Evolutionary conservation across 2,113 vertebrate genomes (phyloP).

Genomic region (Rousettus leschenaultii): DNA sequence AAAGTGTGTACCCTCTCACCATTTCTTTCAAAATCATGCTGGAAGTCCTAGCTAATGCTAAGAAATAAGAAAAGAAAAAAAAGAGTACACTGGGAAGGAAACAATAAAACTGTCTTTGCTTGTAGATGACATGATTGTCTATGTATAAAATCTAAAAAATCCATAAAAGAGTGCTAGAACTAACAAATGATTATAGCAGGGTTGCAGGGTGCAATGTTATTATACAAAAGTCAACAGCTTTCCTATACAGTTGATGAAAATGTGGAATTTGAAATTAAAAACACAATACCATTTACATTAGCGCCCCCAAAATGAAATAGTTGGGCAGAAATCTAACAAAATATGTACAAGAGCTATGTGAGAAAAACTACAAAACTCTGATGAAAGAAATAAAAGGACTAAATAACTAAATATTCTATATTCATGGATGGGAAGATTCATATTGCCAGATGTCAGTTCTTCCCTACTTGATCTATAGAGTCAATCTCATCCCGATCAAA

Average conservation of each 20-base stretch:
- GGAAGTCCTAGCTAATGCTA: not conserved
- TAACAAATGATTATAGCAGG: not conserved
- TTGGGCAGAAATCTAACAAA: not conserved
- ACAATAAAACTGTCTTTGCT: not conserved
- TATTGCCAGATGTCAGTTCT: not conserved
- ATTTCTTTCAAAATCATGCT: not conserved
- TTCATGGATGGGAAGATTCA: not conserved
- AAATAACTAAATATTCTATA: not conserved
- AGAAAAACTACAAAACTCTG: not conserved
- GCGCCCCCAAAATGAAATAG: not conserved
- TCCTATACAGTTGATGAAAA: not conserved
- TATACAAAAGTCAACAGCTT: not conserved
- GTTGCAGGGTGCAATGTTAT: not conserved
- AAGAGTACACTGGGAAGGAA: not conserved
- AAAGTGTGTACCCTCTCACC: not conserved
- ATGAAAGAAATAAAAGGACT: not conserved
- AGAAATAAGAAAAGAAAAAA: not conserved
- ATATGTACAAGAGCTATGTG: not conserved
- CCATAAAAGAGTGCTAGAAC: not conserved
- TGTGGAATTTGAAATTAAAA: not conserved
- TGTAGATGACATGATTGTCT: not conserved
- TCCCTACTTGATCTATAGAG: not conserved
- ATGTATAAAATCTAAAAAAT: not conserved
- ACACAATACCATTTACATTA: not conserved
- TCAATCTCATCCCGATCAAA: not conserved